A percentile compares a stretch with the other conserved stretches of the same genome.
Evolutionary conservation across 1,140 invertebrate species (phyloP).

Genomic region (Venturia canescens): DNA sequence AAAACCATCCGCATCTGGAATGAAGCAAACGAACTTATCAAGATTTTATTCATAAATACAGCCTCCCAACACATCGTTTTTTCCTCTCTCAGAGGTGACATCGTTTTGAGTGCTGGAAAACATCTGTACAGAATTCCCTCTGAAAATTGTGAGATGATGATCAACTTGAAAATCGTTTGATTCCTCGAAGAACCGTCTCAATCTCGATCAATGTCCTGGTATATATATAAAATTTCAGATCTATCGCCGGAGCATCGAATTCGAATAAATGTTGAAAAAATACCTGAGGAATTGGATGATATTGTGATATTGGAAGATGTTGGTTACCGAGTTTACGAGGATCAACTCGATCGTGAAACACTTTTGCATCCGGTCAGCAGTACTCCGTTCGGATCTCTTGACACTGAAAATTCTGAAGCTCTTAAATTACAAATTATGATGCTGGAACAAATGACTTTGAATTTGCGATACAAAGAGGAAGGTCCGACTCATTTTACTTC

Average conservation of each 20-base stretch:
- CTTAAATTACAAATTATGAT: conserved; percentile 51
- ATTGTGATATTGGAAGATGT: conserved; percentile 28
- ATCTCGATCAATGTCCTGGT: neutral
- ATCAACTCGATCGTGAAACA: conserved; percentile 43
- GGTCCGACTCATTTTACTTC: conserved; percentile 47
- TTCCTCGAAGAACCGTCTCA: neutral
- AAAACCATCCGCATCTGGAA: conserved; percentile 61
- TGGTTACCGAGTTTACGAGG: conserved; percentile 48
- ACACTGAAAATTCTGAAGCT: conserved; percentile 38
- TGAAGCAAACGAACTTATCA: conserved; percentile 55
- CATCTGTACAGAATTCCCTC: conserved; percentile 58
- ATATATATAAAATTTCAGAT: conserved; percentile 54
- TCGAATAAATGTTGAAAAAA: conserved; percentile 49
- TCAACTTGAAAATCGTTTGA: too few species aligned
- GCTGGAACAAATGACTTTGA: conserved; percentile 51
- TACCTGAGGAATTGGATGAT: conserved; percentile 51
- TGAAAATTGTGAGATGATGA: conserved; percentile 57
- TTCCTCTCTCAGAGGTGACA: conserved; percentile 57
- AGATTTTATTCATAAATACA: conserved; percentile 60
- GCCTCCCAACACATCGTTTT: conserved; percentile 47
- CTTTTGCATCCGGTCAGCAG: conserved; percentile 55
- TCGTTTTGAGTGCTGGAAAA: conserved; percentile 57
- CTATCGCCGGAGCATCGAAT: conserved; percentile 58
- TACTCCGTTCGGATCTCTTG: conserved; percentile 54
- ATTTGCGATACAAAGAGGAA: conserved; percentile 55